phyloP scores from a whole-genome alignment of 1,140 invertebrate species.

The Leptonema lineaticorne region DNA sequence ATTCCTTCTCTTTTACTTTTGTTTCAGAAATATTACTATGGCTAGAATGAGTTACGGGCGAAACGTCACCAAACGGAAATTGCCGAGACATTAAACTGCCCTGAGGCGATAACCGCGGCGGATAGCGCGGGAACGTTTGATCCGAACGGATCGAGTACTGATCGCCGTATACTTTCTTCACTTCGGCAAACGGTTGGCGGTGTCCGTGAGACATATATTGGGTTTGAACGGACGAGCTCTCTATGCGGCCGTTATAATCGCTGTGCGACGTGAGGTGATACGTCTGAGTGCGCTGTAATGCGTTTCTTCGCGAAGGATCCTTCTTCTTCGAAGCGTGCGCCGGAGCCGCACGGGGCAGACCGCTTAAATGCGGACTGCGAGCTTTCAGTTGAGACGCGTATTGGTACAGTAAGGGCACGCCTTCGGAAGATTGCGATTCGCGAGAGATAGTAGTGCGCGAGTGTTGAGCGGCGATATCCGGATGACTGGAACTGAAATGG shows the following conservation, averaged over 20 bases:
- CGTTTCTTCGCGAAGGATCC: conserved; percentile 47
- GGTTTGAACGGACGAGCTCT: neutral
- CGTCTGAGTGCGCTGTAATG: conserved; percentile 53
- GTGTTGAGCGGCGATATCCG: conserved; percentile 53
- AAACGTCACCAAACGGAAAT: no score
- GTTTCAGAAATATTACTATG: conserved; percentile 37
- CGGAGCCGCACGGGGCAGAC: conserved; percentile 48
- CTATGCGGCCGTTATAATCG: conserved; percentile 52
- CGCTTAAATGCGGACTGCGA: conserved; percentile 51
- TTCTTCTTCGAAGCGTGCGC: conserved; percentile 45
- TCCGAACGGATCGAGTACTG: neutral
- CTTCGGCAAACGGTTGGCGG: neutral
- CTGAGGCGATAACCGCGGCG: neutral
- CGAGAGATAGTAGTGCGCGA: conserved; percentile 45
- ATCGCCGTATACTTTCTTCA: neutral
- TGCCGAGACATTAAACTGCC: conserved; percentile 6
- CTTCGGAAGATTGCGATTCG: conserved; percentile 43
- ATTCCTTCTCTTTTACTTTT: conserved; percentile 64
- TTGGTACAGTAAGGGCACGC: conserved; percentile 52
- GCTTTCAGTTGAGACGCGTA: conserved; percentile 55
- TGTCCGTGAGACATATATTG: neutral
- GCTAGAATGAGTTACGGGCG: neutral
- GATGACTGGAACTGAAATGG: conserved; percentile 56
- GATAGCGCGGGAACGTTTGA: neutral
- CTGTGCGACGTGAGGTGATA: conserved; percentile 55